Evolutionary conservation across 2,113 vertebrate genomes (phyloP).

Genomic region (Chaetorhynchus papuensis): DNA sequence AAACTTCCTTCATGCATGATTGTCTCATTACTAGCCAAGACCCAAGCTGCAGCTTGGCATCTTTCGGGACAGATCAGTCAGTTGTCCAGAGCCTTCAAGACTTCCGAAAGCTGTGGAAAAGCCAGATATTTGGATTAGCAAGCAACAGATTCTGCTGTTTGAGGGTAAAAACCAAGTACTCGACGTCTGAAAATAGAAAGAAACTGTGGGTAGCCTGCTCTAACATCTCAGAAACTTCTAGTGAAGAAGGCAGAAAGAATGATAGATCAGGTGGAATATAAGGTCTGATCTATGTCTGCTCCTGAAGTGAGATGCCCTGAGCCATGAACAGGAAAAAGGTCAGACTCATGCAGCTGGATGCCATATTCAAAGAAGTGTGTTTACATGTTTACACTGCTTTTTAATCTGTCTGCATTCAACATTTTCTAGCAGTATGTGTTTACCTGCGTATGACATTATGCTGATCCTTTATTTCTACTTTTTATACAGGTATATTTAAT

Average conservation of each 20-base stretch:
- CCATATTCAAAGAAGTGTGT: neutral
- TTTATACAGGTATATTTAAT: neutral
- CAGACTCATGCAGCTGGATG: neutral
- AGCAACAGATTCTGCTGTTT: neutral
- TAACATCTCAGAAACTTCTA: neutral
- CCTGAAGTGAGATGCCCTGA: neutral
- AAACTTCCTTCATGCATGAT: neutral
- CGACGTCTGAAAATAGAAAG: neutral
- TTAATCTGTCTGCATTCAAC: neutral
- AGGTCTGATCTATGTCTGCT: neutral
- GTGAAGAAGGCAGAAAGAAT: neutral
- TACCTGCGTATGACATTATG: neutral
- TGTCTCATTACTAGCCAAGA: neutral
- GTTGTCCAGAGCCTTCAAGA: neutral
- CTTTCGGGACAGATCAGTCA: neutral
- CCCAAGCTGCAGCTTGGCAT: neutral
- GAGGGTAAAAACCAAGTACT: neutral
- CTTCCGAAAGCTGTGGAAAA: neutral
- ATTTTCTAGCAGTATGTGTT: neutral
- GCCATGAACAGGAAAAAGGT: neutral
- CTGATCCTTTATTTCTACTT: neutral
- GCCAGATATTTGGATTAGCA: neutral
- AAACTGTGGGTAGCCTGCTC: neutral
- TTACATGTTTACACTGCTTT: neutral
- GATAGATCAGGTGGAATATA: neutral